phyloP scores from a whole-genome alignment of 2,888 invertebrate genomes.

The Petrolisthes manimaculis region DNA sequence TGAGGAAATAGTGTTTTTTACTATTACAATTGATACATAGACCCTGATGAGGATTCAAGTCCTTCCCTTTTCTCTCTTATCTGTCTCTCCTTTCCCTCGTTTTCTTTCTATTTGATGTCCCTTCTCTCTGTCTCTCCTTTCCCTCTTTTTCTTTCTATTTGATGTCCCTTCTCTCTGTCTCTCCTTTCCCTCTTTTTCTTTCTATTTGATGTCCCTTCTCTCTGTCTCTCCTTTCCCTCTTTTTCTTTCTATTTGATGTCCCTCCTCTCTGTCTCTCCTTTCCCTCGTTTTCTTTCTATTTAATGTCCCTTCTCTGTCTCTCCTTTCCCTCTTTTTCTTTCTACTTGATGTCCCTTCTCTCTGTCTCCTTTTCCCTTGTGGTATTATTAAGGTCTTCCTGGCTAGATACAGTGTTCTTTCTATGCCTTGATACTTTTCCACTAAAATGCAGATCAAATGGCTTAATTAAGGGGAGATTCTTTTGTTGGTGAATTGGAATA shows the following conservation, averaged over 20 bases:
- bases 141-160: neutral
- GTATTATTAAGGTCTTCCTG: neutral
- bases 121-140: neutral
- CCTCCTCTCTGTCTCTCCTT: neutral
- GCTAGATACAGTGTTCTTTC: neutral
- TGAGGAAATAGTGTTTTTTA: no score
- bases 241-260: neutral
- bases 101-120: neutral
- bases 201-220: neutral
- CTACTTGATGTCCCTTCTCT: neutral
- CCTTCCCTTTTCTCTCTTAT: neutral
- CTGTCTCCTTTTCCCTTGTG: neutral
- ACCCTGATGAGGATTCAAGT: no score
- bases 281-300: neutral
- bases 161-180: neutral
- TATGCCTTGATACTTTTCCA: neutral
- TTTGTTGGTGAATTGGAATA: no score
- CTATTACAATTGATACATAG: no score
- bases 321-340: neutral
- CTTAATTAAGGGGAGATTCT: no score
- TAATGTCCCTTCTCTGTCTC: neutral
- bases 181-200: neutral
- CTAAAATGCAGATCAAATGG: neutral
- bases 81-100: neutral
- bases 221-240: neutral